A percentile compares a stretch with the other conserved stretches of the same genome.
Evolutionary conservation across 2,888 invertebrate species (phyloP).

Genomic region (Leucophenga maculata): DNA sequence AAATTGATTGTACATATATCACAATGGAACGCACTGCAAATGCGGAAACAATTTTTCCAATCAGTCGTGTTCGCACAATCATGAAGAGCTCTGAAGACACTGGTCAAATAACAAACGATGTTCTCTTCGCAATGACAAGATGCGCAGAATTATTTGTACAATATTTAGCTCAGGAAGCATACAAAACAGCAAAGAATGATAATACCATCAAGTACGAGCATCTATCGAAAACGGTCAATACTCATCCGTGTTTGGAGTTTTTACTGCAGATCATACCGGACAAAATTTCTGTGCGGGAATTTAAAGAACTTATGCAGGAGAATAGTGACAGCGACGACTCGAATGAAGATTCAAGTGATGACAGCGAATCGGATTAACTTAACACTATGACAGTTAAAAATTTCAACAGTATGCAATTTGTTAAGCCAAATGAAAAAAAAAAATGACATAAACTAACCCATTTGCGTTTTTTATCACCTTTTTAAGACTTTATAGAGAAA

Average conservation of each 20-base stretch:
- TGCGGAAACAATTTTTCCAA: conserved; percentile 59
- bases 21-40: conserved; percentile 34
- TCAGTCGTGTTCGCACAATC: conserved; percentile 67
- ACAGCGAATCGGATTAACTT: background rate
- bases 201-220: conserved; percentile 64
- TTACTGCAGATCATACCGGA: conserved; percentile 68
- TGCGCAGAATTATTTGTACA: conserved; percentile 69
- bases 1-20: no score
- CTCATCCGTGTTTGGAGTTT: conserved; percentile 64
- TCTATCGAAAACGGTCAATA: conserved; percentile 62
- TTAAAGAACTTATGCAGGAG: conserved; percentile 58
- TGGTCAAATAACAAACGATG: conserved; percentile 66
- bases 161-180: conserved; percentile 63
- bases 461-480: no score
- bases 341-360: conserved; percentile 36
- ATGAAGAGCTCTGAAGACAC: conserved; percentile 71
- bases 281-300: conserved; percentile 68
- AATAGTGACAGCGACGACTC: conserved; percentile 44
- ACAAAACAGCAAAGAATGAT: conserved; percentile 44
- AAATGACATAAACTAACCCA: no score
- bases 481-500: no score
- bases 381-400: no score
- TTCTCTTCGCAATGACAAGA: conserved; percentile 64
- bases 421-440: no score
- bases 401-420: no score